phyloP scores from a whole-genome alignment of 2,113 vertebrate genomes.

The Malaclemys terrapin region DNA sequence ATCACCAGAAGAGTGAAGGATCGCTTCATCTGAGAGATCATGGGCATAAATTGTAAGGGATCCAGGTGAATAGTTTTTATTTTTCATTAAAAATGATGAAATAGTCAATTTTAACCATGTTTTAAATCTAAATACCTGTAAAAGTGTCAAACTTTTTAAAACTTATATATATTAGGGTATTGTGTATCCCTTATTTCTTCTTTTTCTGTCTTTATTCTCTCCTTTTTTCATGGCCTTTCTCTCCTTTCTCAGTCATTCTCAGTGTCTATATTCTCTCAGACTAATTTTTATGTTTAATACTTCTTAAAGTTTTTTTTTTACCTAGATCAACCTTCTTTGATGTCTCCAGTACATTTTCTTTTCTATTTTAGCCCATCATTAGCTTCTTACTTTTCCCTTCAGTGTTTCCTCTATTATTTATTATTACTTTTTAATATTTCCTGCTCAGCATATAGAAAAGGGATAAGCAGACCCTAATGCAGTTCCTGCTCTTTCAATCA shows the following conservation, averaged over 20 bases:
- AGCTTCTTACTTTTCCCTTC: slow-evolving; percentile 7
- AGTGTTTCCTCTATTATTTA: not conserved
- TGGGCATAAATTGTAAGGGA: not conserved
- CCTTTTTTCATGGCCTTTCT: not conserved
- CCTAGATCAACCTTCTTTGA: not conserved
- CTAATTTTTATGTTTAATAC: not conserved
- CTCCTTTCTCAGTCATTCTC: not conserved
- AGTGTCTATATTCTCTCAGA: not conserved
- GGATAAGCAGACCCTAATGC: not conserved
- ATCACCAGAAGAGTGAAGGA: not conserved
- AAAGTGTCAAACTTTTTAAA: not conserved
- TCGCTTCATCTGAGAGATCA: not conserved
- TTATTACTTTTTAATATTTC: not conserved
- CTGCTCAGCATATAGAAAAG: rapidly evolving
- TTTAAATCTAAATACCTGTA: slow-evolving; percentile 3
- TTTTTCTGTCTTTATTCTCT: not conserved
- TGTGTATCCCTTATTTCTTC: not conserved
- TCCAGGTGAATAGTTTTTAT: not conserved
- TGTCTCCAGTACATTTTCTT: not conserved
- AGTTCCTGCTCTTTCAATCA: not conserved
- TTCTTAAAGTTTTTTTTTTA: not conserved
- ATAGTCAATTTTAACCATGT: not conserved
- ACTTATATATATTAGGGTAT: not conserved
- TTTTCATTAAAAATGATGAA: not conserved
- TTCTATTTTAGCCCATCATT: not conserved